These are phyloP conservation scores for Drosophila rufa DNA, from an alignment of 1,140 invertebrate species.

Conservation along the genomic window DNA sequence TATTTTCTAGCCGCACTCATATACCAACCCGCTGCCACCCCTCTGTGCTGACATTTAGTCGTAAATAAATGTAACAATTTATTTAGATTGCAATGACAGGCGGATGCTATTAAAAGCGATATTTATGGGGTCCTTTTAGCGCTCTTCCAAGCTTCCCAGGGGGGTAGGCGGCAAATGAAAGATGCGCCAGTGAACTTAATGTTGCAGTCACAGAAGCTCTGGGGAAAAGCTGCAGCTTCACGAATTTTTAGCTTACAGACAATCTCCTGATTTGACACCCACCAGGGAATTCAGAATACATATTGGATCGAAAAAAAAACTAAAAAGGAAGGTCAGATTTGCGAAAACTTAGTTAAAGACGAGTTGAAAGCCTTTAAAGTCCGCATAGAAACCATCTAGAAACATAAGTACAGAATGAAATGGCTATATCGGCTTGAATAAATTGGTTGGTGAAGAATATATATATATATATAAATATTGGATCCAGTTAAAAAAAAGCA, in stretches of 20 bases:
- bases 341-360: too few relatives aligned
- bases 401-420: too few relatives aligned
- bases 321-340: not conserved
- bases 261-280: not conserved
- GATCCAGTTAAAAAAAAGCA: too few relatives aligned
- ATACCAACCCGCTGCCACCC: not conserved
- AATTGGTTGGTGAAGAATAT: too few relatives aligned
- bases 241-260: not conserved
- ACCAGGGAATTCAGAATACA: not conserved
- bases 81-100: constrained; percentile 84
- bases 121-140: constrained; percentile 70
- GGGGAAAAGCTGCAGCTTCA: not conserved
- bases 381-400: too few relatives aligned
- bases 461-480: too few relatives aligned
- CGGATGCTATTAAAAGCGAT: constrained; percentile 80
- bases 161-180: constrained; percentile 24
- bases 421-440: too few relatives aligned
- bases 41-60: constrained; percentile 68
- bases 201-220: constrained; percentile 22
- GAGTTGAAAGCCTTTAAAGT: too few relatives aligned
- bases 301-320: not conserved
- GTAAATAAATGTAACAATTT: constrained; percentile 84
- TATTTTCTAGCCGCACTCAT: constrained; percentile 75
- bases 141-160: constrained; percentile 6
- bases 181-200: constrained; percentile 44